Conservation (phyloP, 2,113 vertebrate species). For the Dasypus novemcinctus region DNA sequence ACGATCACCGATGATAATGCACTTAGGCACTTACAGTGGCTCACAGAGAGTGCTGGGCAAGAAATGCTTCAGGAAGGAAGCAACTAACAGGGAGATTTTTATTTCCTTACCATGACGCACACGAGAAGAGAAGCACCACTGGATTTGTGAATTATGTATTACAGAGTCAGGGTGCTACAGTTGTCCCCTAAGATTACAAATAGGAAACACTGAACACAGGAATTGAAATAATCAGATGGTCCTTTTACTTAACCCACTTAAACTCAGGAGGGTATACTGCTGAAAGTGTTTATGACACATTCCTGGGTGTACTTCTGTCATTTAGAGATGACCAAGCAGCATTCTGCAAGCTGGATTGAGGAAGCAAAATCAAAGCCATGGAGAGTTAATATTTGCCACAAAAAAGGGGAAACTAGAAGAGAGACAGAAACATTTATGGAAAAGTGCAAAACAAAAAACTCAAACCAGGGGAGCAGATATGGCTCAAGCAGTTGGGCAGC, state of each 20-base stretch:
- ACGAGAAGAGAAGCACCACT: not conserved
- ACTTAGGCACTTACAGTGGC: rapidly evolving
- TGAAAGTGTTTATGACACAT: not conserved
- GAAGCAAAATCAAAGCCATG: not conserved
- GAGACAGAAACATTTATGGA: not conserved
- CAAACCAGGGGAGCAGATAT: not conserved
- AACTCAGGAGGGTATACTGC: not conserved
- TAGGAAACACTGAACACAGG: not conserved
- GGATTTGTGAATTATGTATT: not conserved
- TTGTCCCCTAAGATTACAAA: not conserved
- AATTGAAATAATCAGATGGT: not conserved
- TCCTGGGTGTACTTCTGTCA: not conserved
- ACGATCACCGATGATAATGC: rapidly evolving
- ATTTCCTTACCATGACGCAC: not conserved
- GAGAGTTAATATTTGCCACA: not conserved
- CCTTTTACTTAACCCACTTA: not conserved
- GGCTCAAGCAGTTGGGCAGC: no score
- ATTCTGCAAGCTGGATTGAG: not conserved
- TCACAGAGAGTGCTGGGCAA: not conserved
- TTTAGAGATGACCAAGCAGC: not conserved
- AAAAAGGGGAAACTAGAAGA: not conserved
- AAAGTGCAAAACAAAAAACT: conserved; percentile 24
- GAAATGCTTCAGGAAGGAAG: not conserved
- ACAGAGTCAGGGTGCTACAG: not conserved
- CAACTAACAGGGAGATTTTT: not conserved